Conservation (phyloP, 2,888 invertebrate genomes). For the Clepsis dumicolana region DNA sequence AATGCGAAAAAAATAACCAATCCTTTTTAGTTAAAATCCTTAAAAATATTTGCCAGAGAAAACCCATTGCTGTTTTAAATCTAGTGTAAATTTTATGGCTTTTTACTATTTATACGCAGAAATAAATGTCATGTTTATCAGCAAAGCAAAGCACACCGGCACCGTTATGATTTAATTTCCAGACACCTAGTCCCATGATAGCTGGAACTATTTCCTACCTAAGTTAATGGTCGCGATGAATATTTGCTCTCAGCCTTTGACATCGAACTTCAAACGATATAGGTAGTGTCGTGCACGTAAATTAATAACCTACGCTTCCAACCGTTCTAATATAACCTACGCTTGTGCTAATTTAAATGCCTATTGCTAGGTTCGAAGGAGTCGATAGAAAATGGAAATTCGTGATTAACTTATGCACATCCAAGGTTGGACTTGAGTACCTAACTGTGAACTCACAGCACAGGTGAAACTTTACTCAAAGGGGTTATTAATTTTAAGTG, state of each 20-base stretch:
- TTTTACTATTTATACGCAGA: no score
- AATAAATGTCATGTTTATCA: not conserved
- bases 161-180: not conserved
- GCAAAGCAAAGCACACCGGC: not conserved
- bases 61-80: no score
- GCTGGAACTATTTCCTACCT: not conserved
- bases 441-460: no score
- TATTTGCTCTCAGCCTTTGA: slow-evolving; percentile 18
- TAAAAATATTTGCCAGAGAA: not conserved
- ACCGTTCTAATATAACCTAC: not conserved
- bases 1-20: not conserved
- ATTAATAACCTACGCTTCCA: slow-evolving; percentile 18
- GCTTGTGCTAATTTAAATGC: not conserved
- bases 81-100: no score
- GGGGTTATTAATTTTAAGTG: not conserved
- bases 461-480: no score
- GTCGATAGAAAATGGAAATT: not conserved
- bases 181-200: not conserved
- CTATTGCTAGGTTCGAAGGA: not conserved
- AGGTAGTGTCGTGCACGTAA: slow-evolving; percentile 10
- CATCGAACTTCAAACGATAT: slow-evolving; percentile 19
- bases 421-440: no score
- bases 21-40: not conserved
- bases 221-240: not conserved
- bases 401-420: no score